Evolutionary conservation across 2,797 vertebrate species (phyloP).

Genomic region (Malurus leucopterus): DNA sequence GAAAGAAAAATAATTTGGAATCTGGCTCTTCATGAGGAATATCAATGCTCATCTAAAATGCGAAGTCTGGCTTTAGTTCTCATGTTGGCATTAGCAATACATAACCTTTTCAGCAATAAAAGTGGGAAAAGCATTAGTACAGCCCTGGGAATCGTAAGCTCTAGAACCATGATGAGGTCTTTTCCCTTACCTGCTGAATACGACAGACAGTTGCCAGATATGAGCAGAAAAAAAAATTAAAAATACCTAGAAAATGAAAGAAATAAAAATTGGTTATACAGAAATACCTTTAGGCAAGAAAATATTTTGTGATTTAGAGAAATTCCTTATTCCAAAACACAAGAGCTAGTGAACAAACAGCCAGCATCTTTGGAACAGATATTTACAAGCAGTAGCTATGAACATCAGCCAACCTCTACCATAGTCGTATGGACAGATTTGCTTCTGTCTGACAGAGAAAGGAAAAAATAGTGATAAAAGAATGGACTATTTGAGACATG

Average conservation of each 20-base stretch:
- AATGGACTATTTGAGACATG: background rate
- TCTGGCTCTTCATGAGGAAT: background rate
- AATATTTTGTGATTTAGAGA: background rate
- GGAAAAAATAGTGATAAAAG: background rate
- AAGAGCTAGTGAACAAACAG: background rate
- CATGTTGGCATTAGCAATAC: background rate
- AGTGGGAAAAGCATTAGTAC: background rate
- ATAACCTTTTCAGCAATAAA: background rate
- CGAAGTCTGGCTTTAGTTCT: conserved; percentile 1
- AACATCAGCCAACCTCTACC: background rate
- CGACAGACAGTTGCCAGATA: background rate
- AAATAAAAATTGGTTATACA: background rate
- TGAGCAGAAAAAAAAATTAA: background rate
- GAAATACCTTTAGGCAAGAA: background rate
- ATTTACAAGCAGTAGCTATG: background rate
- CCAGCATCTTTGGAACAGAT: background rate
- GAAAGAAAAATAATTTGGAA: background rate
- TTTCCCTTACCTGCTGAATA: background rate
- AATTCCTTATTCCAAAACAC: background rate
- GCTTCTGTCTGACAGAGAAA: background rate
- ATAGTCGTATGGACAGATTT: background rate
- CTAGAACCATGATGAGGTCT: background rate
- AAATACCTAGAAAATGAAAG: background rate
- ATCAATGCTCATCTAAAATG: background rate
- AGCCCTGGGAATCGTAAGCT: background rate